Evolutionary conservation across 2,113 vertebrate species (phyloP), one percentile per base, ranked within the genome.

Genomic region (Conger conger): DNA sequence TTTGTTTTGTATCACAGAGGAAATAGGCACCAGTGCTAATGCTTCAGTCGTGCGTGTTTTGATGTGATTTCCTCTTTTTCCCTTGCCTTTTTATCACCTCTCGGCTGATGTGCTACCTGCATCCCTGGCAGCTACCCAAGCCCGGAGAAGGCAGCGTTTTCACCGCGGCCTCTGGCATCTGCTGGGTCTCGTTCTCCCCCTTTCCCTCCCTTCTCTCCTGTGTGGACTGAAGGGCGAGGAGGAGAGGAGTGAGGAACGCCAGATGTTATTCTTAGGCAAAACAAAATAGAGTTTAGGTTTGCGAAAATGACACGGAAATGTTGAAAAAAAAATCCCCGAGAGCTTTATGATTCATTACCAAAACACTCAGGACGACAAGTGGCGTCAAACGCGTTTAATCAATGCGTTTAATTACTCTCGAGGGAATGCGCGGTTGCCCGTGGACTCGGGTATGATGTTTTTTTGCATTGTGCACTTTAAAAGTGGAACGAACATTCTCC

Each of bases 271-370:
- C 76, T 60, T 42, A 37, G 84, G 83, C 33, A 30, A 57, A 42
- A 53, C 27, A 37, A 76, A 80, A 73, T 35, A 77, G 83, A 84
- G 42, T 84, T 82, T 68, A 73, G 57, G 15, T n/a, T 27, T 36
- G 63, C 38, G n/a, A 79, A 63, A 18, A 73, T 81, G 78, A 73
- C 9, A 76, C 35, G n/a, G 36, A 40, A 76, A 60, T 80, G 81
- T 38, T 83, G 11, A 36, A 83, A 84, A n/a, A 76, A 84, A n/a
- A 76, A n/a, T 77, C 68, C 84, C 82, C 84, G 6, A 6, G 79
- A 45, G 84, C 36, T 15, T 80, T 33, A 42, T 80, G 87, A 87
- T 86, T 86, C 84, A 87, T 86, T 87, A 86, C 38, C 42, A 57
- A 80, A 68, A 87, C 40, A 50, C 78, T 35, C 33, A 36, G 54